Evolutionary conservation across 2,113 vertebrate genomes (phyloP).

Genomic region (Forbesichthys agassizii): DNA sequence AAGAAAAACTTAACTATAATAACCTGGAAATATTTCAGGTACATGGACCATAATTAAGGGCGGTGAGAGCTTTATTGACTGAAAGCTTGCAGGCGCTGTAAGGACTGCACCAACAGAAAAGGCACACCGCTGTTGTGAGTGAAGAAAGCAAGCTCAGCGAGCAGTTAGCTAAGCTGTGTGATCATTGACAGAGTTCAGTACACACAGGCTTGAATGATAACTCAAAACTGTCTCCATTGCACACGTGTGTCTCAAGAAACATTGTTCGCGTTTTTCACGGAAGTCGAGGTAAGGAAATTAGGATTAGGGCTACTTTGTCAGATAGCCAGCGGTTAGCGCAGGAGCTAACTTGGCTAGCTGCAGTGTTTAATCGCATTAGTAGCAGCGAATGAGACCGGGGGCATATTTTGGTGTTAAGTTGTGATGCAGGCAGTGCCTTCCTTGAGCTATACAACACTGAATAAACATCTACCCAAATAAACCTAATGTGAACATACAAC

Average conservation of each 20-base stretch:
- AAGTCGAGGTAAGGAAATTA: constrained; percentile 47
- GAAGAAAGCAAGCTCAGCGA: constrained; percentile 62
- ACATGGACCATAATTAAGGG: background rate
- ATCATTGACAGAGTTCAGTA: constrained; percentile 80
- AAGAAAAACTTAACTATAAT: constrained; percentile 18
- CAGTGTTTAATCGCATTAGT: constrained; percentile 34
- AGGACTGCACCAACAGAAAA: constrained; percentile 49
- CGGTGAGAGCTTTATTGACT: constrained; percentile 19
- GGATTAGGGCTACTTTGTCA: constrained; percentile 36
- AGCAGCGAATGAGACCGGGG: too few species aligned
- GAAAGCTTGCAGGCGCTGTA: constrained; percentile 22
- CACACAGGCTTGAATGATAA: constrained; percentile 62
- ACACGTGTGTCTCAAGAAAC: constrained; percentile 3
- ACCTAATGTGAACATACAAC: too few species aligned
- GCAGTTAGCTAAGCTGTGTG: constrained; percentile 69
- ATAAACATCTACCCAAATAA: too few species aligned
- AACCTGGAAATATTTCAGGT: constrained; percentile 5
- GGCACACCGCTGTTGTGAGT: constrained; percentile 56
- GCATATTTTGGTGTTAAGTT: too few species aligned
- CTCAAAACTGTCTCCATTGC: constrained; percentile 4
- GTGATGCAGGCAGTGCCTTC: too few species aligned
- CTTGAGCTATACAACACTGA: too few species aligned
- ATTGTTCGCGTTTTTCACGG: constrained; percentile 1
- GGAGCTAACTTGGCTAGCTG: constrained; percentile 51
- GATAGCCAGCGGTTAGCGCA: constrained; percentile 63